Base-by-base conservation (phyloP, 2,113 vertebrate genomes). In the Hemibagrus wyckioides region DNA sequence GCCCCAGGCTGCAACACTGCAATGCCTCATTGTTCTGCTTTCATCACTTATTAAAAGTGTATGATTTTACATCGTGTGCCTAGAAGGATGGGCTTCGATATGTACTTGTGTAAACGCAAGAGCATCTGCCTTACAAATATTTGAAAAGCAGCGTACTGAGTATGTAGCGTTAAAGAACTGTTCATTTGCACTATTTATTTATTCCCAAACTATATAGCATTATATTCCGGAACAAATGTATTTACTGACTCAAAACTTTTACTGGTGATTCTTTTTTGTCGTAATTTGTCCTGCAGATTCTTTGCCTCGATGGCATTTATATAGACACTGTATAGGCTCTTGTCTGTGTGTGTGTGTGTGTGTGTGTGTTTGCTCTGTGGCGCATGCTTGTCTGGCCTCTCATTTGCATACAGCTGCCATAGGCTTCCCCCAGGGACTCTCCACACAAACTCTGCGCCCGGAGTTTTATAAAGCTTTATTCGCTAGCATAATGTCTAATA, bases 351-450 rank as follows among this genome's bases (percentile, higher is more conserved):
- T 91, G 93, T 96, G 94, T 97, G 97, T 91, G 93, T 94, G 94
- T 95, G 95, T 92, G 95, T 91, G 93, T 96, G 94, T 97, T 97
- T 97, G 96, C 94, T 96, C 95, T 96, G 93, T 93, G 96, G 95
- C 96, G 96, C 94, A 95, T 97, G 96, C 94, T 95, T 92, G 94
- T 92, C 93, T 90, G 95, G 95, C 94, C 94, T 94, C 95, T 94
- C 14, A 98, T 98, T 98, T 97, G 93, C 97, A 97, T 98, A 98
- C 97, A 98, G 97, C 97, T 98, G 97, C 96, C 86, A 89, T 92
- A 88, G 87, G 92, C 89, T 90, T 89, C 83, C 71, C 80, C 91
- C 61, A 85, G 83, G 69, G 48, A 80, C 85, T 76, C 69, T 77
- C 39, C 36, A 61, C 54, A 19, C 71, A 61, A 63, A 63, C 84